A percentile compares a stretch with the other conserved stretches of the same genome.
Conservation (phyloP, 2,888 invertebrate species). For the Agrochola circellaris region DNA sequence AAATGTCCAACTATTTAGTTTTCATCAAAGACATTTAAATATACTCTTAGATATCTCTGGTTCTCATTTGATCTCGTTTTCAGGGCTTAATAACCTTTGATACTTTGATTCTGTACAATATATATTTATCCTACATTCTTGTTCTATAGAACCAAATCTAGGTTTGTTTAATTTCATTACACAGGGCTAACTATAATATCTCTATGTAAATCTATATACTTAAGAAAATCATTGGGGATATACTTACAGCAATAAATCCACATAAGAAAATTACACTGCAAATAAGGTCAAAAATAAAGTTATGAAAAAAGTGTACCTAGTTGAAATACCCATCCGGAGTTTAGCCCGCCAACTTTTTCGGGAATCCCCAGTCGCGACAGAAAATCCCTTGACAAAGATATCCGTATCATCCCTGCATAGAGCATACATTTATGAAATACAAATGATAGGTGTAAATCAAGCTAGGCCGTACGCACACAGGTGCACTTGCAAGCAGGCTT, state of each 20-base stretch:
- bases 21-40: too few relatives aligned
- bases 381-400: not conserved
- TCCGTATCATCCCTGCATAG: slow-evolving; percentile 29
- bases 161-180: not conserved
- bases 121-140: too few relatives aligned
- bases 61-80: not conserved
- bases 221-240: not conserved
- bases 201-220: not conserved
- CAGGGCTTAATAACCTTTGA: not conserved
- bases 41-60: not conserved
- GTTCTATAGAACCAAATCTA: too few relatives aligned
- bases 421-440: slow-evolving; percentile 52
- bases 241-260: too few relatives aligned
- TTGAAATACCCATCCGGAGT: not conserved
- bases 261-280: not conserved
- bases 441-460: slow-evolving; percentile 58
- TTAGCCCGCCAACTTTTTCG: not conserved
- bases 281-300: not conserved
- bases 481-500: slow-evolving; percentile 49
- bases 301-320: not conserved
- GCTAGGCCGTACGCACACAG: slow-evolving; percentile 36
- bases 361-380: not conserved
- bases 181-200: not conserved
- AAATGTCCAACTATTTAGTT: too few relatives aligned
- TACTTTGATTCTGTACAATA: too few relatives aligned